A percentile compares a stretch with the other conserved stretches of the same genome.
Conservation (phyloP, 2,113 vertebrate genomes). For the Rattus rattus region DNA sequence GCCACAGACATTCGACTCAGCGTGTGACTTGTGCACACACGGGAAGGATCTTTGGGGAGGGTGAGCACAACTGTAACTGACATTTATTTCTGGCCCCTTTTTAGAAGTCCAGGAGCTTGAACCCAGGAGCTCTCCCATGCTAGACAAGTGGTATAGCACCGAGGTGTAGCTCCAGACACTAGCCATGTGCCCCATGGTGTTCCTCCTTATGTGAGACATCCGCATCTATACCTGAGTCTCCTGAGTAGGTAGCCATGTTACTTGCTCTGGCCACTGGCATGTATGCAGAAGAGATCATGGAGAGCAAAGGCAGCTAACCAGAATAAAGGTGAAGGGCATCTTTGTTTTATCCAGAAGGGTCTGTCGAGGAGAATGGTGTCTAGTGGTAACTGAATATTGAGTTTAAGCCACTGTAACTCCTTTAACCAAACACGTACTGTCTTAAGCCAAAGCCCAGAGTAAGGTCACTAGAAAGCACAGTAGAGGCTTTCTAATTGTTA, state of each 20-base stretch:
- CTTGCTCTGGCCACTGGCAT: conserved; percentile 22
- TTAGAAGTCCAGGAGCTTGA: neutral
- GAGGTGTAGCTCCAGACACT: neutral
- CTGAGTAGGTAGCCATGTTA: neutral
- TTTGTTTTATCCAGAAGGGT: conserved; percentile 24
- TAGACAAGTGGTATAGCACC: no score
- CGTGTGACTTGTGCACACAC: neutral
- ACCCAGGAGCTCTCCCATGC: neutral
- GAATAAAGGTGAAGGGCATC: neutral
- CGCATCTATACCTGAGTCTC: neutral
- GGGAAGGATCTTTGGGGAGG: neutral
- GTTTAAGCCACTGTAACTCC: neutral
- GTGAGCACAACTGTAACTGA: no score
- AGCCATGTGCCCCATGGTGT: neutral
- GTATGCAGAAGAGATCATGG: neutral
- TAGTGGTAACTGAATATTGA: neutral
- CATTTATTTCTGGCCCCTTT: neutral
- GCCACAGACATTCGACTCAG: neutral
- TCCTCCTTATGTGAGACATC: neutral
- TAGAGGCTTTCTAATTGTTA: conserved; percentile 79
- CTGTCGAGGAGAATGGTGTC: neutral
- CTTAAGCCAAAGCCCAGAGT: conserved; percentile 35
- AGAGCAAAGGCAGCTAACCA: conserved; percentile 15
- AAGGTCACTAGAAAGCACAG: conserved; percentile 76
- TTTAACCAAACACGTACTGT: neutral